Evolutionary conservation across 2,113 vertebrate species (phyloP).

Genomic region (Toxotes chatareus): DNA sequence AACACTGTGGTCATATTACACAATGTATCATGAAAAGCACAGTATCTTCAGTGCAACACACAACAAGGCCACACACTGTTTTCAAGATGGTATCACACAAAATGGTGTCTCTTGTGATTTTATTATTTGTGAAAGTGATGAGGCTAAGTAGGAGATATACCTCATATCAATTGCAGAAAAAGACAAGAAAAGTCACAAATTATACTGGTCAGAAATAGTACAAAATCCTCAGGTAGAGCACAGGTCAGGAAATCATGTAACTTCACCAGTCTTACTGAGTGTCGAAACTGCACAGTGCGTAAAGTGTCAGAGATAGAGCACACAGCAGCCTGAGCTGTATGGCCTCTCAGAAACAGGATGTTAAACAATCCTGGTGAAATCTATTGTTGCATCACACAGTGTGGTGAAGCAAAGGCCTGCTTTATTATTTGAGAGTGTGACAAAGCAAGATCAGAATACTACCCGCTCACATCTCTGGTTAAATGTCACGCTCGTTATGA

Average conservation of each 20-base stretch:
- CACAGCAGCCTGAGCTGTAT: conserved; percentile 3
- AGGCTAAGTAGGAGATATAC: neutral
- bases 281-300: conserved; percentile 13
- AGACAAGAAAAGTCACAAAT: neutral
- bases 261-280: neutral
- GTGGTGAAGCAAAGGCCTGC: conserved; percentile 18
- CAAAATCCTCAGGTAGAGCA: conserved; percentile 9
- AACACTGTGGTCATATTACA: neutral
- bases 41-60: neutral
- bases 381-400: conserved; percentile 49
- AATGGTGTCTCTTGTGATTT: neutral
- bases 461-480: neutral
- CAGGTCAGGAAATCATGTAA: conserved; percentile 1
- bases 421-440: neutral
- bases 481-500: conserved; percentile 16
- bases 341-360: conserved; percentile 58
- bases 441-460: neutral
- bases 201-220: neutral
- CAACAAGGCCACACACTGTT: neutral
- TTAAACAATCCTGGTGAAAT: conserved; percentile 54
- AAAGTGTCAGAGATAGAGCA: neutral
- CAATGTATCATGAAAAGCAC: conserved; percentile 3
- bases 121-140: neutral
- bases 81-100: neutral
- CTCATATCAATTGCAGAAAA: neutral